A percentile compares a stretch with the other conserved stretches of the same genome.
phyloP scores from a whole-genome alignment of 1,140 invertebrate genomes.

The Aphis craccivora region DNA sequence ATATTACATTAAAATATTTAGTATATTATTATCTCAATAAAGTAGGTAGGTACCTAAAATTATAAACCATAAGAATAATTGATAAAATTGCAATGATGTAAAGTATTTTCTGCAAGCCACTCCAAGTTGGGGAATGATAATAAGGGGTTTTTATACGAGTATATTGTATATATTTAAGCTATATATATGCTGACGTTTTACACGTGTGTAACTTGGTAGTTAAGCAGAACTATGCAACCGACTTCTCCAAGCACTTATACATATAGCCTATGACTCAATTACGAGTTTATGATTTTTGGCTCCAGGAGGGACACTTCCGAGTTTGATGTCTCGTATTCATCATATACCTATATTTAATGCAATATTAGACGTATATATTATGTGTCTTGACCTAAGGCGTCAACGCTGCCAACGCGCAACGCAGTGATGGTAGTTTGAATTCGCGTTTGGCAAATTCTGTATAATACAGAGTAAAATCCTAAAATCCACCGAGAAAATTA shows the following conservation, averaged over 20 bases:
- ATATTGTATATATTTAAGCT: no score
- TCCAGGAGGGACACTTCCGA: neutral
- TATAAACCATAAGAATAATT: neutral
- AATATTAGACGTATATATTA: neutral
- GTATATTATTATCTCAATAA: neutral
- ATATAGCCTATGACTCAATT: neutral
- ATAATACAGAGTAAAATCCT: neutral
- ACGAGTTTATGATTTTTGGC: neutral
- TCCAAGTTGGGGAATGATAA: neutral
- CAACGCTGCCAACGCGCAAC: neutral
- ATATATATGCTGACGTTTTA: neutral
- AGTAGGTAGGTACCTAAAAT: neutral
- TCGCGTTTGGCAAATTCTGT: slow-evolving; percentile 8
- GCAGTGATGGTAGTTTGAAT: neutral
- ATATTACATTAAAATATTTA: neutral
- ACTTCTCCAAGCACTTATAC: neutral
- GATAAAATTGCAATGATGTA: neutral
- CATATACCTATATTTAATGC: neutral
- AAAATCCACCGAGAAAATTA: neutral
- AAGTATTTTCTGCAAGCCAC: neutral
- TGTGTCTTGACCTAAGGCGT: neutral
- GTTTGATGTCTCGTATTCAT: neutral
- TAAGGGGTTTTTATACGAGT: neutral
- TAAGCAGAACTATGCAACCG: neutral
- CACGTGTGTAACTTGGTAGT: neutral